These are phyloP conservation scores for Magallana angulata DNA, from an alignment of 1,140 invertebrate genomes.

Conservation along the genomic window DNA sequence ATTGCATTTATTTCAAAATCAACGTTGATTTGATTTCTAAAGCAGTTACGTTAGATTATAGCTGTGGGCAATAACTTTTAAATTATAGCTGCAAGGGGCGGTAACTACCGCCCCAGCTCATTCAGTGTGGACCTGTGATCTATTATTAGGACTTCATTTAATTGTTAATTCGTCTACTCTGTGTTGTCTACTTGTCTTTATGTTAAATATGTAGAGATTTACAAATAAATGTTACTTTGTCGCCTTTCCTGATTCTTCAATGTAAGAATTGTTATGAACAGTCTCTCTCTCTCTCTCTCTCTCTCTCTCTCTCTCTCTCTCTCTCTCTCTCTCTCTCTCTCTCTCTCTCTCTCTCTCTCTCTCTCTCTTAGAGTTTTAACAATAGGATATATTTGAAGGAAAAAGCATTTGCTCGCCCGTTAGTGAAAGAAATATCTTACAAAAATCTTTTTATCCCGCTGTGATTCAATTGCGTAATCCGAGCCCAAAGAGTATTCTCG, in stretches of 20 bases:
- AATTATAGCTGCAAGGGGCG: neutral
- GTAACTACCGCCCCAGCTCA: neutral
- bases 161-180: neutral
- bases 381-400: neutral
- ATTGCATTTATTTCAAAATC: no score
- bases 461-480: no score
- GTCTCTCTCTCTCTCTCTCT: neutral
- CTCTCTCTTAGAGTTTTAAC: neutral
- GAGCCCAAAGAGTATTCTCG: no score
- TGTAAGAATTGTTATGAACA: neutral
- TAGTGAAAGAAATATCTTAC: no score
- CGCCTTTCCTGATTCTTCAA: neutral
- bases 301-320: neutral
- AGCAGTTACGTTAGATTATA: no score
- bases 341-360: neutral
- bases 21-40: no score
- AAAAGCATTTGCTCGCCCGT: no score
- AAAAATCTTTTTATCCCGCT: no score
- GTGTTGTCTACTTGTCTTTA: neutral
- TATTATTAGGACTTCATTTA: neutral
- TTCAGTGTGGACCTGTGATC: conserved; percentile 29
- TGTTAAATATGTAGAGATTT: neutral
- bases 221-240: neutral
- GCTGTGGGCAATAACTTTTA: neutral
- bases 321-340: neutral